Base-by-base conservation (phyloP, 2,113 vertebrate species). In the Smithornis capensis region DNA sequence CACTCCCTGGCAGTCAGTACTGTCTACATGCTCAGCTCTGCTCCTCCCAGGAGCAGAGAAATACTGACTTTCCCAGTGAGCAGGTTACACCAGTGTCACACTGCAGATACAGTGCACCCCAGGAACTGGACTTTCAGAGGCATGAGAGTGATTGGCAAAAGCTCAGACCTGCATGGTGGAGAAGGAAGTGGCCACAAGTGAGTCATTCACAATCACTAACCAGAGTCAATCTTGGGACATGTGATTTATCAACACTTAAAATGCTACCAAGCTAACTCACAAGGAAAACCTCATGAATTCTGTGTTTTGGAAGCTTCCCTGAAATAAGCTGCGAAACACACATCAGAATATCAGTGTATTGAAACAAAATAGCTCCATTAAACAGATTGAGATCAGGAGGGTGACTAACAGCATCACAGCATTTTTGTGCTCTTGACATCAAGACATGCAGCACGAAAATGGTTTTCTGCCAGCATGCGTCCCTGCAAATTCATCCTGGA, bases 21-120 rank as follows among this genome's bases (percentile, higher is more conserved):
- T 77, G 74, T 62, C 60, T 67, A 47, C 13, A 4, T 3, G 45
- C 90, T 91, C 63, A 85, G 63, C 27, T 68, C 50, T 42, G 50
- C 40, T 77, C 33, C 75, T 73, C 55, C 59, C 0, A 1, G 55
- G 33, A 85, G 29, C 45, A 73, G 37, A 35, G 59, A 50, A 83
- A 35, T 2, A 23, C 65, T 17, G 63, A 56, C 19, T 50, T 65
- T 42, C 65, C 45, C 67, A 47, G 42, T 2, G 0, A 74, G 29
- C 37, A 77, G 76, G 68, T 92, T 71, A 90, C 2, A 0, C 65
- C 57, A 50, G 37, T 56, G 70, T 84, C 83, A 87, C 24, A 7
- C 40, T 49, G 44, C 2, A 1, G 81, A 44, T 11, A 14, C 1
- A 0, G 22, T 1, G 25, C 19, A 49, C 11, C 12, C 18, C 80